phyloP scores from a whole-genome alignment of 2,888 invertebrate genomes.

The Ceramica pisi region DNA sequence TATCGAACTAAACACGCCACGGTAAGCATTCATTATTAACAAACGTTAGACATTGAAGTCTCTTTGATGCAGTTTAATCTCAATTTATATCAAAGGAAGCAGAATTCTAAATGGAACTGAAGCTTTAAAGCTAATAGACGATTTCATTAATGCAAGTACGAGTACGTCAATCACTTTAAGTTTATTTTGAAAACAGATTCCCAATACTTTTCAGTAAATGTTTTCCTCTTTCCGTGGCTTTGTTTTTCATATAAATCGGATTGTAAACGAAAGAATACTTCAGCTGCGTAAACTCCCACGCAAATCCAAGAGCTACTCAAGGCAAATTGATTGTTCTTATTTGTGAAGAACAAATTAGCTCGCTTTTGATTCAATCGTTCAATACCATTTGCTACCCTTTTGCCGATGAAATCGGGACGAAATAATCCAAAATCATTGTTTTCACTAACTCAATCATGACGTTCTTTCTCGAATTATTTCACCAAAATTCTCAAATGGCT shows the following conservation, averaged over 20 bases:
- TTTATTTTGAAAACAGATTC: constrained; percentile 7
- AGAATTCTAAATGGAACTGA: constrained; percentile 23
- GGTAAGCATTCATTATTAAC: constrained; percentile 68
- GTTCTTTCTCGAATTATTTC: too few relatives aligned
- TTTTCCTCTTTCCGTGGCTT: constrained; percentile 3
- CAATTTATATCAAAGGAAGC: constrained; percentile 41
- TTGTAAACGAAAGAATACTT: constrained; percentile 31
- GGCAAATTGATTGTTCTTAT: constrained; percentile 43
- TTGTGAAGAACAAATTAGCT: constrained; percentile 38
- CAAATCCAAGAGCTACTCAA: constrained; percentile 27
- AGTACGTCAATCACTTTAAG: background rate
- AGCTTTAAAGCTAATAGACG: constrained; percentile 26
- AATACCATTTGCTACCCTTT: constrained; percentile 15
- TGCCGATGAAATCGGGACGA: constrained; percentile 4
- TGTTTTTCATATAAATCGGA: constrained; percentile 34
- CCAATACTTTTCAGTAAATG: constrained; percentile 11
- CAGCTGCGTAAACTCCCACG: constrained; percentile 32
- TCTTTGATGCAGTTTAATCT: constrained; percentile 55
- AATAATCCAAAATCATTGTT: constrained; percentile 17
- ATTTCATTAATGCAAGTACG: constrained; percentile 2
- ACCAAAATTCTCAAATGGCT: background rate
- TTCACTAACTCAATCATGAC: background rate
- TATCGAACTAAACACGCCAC: constrained; percentile 72
- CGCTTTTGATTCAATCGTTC: constrained; percentile 27
- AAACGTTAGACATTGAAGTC: constrained; percentile 57